Base-by-base conservation (phyloP, 2,797 vertebrate species). In the Danio aesculapii region DNA sequence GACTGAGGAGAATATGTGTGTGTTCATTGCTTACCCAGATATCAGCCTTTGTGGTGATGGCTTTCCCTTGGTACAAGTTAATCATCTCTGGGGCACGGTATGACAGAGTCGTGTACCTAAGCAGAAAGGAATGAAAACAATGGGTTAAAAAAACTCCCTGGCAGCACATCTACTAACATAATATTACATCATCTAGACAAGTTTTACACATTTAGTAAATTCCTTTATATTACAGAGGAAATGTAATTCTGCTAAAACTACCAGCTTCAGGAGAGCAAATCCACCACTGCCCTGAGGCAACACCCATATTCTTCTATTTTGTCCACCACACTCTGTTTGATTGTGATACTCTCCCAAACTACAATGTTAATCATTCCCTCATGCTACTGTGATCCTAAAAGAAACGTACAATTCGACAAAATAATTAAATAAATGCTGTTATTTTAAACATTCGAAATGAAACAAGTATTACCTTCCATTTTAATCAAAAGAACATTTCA, bases 21-120 rank as follows among this genome's bases (percentile, higher is more conserved):
- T 13, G 41, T 64, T 7, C 13, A 41, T 21, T 58, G 71, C 96
- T 95, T 94, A 99, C 98, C 98, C 98, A 99, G 87, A 99, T 97
- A 93, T 99, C 98, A 91, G 97, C 97, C 92, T 99, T 99, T 82
- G 97, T 98, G 88, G 97, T 99, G 93, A 99, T 96, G 85, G 96
- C 88, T 87, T 97, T 98, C 87, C 98, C 97, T 92, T 96, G 96
- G 79, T 99, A 99, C 87, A 99, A 92, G 90, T 99, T 99, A 85
- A 99, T 96, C 98, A 99, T 99, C 94, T 99, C 98, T 0, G 98
- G 98, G 39, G 98, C 96, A 85, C 98, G 96, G 90, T 99, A 99
- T 0, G 98, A 99, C 8, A 99, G 94, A 0, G 98, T 99, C 0
- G 98, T 99, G 91, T 99, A 99, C 90, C 98, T 99, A 89, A 43